Conservation (phyloP, 2,888 invertebrate genomes). For the Zele albiditarsus region DNA sequence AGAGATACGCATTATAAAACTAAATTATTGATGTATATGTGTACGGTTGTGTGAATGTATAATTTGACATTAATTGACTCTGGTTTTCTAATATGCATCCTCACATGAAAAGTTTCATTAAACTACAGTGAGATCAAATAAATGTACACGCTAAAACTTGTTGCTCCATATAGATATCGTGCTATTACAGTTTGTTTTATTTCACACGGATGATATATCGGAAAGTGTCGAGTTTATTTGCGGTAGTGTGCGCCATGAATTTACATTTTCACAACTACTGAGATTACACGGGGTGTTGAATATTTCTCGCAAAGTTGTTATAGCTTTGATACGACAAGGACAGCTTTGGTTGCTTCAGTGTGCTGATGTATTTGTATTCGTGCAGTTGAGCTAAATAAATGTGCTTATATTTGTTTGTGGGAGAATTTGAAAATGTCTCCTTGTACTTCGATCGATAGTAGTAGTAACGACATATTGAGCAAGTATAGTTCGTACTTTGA, state of each 20-base stretch:
- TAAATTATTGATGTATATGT: no score
- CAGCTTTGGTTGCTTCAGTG: background rate
- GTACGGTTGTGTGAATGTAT: no score
- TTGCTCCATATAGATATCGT: no score
- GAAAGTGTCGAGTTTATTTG: background rate
- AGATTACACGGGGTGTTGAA: slow-evolving; percentile 33
- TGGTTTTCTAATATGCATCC: background rate
- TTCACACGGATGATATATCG: background rate
- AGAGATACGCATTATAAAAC: background rate
- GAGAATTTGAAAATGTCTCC: no score
- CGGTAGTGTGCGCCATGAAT: slow-evolving; percentile 15
- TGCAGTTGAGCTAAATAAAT: background rate
- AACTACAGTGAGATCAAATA: no score
- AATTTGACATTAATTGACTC: background rate
- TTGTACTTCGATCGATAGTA: no score
- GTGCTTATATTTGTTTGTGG: background rate
- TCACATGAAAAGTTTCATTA: background rate
- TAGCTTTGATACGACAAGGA: background rate
- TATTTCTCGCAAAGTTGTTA: slow-evolving; percentile 6
- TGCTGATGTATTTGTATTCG: background rate
- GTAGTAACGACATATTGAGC: no score
- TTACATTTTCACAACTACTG: background rate
- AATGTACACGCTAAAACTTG: no score
- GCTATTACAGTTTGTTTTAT: background rate
- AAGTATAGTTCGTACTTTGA: no score